These are phyloP conservation scores for Hetaerina titia DNA, from an alignment of 2,888 invertebrate genomes.

Conservation along the genomic window DNA sequence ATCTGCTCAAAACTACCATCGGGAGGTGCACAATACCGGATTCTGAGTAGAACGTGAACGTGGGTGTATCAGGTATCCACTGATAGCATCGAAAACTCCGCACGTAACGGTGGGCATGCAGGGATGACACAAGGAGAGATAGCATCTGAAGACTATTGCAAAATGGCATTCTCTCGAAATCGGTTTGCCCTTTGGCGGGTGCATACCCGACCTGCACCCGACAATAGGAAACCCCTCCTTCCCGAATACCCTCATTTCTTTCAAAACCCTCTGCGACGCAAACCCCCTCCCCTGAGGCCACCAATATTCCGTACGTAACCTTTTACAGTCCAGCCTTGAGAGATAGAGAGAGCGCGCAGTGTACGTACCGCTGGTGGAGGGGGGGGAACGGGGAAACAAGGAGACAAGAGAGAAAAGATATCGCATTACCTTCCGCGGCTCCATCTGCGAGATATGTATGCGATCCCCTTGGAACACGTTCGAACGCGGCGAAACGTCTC, in stretches of 20 bases:
- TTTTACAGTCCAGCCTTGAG: background rate
- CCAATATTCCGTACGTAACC: background rate
- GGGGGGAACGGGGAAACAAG: too few relatives aligned
- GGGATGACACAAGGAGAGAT: background rate
- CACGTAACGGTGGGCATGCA: background rate
- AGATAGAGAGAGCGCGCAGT: background rate
- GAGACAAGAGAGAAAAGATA: background rate
- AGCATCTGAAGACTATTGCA: conserved; percentile 9
- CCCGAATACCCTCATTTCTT: background rate
- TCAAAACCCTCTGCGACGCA: background rate
- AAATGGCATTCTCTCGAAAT: background rate
- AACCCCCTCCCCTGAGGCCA: background rate
- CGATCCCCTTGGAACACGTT: conserved; percentile 1
- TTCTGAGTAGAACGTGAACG: background rate
- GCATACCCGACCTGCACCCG: background rate
- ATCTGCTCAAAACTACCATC: background rate
- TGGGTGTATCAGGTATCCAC: background rate
- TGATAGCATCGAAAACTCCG: background rate
- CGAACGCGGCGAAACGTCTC: background rate
- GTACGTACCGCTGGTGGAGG: background rate
- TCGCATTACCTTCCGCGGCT: background rate
- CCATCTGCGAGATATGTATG: conserved; percentile 26
- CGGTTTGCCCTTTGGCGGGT: conserved; percentile 14
- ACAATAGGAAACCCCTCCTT: background rate
- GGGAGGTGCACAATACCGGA: background rate